Base-by-base conservation (phyloP, 1,140 invertebrate species). In the Oryzaephilus surinamensis region DNA sequence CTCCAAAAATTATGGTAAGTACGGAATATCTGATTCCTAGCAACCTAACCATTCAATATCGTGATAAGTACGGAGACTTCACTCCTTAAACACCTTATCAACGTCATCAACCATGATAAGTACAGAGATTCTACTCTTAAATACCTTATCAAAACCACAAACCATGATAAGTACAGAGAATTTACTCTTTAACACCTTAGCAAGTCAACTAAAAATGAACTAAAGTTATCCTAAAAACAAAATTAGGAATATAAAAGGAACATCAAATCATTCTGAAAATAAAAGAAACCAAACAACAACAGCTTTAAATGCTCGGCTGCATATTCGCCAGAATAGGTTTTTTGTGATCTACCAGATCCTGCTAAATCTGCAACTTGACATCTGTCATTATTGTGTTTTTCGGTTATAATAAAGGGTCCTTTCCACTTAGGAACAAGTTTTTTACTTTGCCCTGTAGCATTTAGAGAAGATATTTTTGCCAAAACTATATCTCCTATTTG, bases 361-460 rank as follows among this genome's bases (percentile, higher is more conserved):
- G 46, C 15, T 6, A 52, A 45, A 14, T 52, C 45, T 6, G 35
- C 32, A 3, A 55, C 33, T 20, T 52, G 37, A 32, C 53, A 55
- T 11, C 51, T 34, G 30, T 53, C 45, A 10, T 53, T 53, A 4
- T 40, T 28, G n/a, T 54, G 29, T 6, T 48, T 43, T 35, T 43
- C 48, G 2, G 4, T 20, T 10, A 55, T 32, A 13, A 32, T 30
- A 35, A 46, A 55, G n/a, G n/a, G n/a, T n/a, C n/a, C n/a, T n/a
- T n/a, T n/a, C n/a, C n/a, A n/a, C n/a, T n/a, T n/a, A n/a, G 3
- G 52, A 51, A 10, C 52, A 4, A 54, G 32, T 18, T 54, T 54
- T 1, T 23, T 38, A 24, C 51, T 52, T 12, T 38, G 19, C 6
- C 47, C 46, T 18, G 45, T 36, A 24, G 45, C 45, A 6, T 32